Base-by-base conservation (phyloP, 2,113 vertebrate species). In the Fregata magnificens region DNA sequence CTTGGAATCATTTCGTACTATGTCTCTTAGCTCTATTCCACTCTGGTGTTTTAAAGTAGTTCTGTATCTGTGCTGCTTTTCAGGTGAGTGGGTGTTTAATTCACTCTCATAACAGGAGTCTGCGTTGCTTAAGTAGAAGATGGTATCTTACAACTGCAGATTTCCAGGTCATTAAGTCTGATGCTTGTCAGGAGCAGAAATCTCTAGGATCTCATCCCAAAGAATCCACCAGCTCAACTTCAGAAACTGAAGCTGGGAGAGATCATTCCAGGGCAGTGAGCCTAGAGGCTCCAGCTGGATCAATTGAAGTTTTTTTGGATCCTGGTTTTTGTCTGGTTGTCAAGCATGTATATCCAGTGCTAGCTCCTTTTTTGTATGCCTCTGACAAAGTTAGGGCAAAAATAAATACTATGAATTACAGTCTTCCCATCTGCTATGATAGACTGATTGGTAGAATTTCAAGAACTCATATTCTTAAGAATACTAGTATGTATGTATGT, bases 391-490 rank as follows among this genome's bases (percentile, higher is more conserved):
- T 87, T 82, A 93, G 21, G 80, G 91, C 73, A 87, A 96, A 96
- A 96, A 93, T 88, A 94, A 95, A 93, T 89, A 65, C 81, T 86
- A 59, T 55, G 70, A 87, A 82, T 87, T 96, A 55, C 77, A 90
- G 78, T 88, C 78, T 96, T 94, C 84, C 87, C 90, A 94, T 95
- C 95, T 95, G 93, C 95, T 95, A 61, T 93, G 93, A 56, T 82
- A 94, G 96, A 92, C 94, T 63, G 88, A 90, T 89, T 55, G 91
- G 82, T 93, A 93, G 86, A 36, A 70, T 95, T 91, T 95, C 82
- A 93, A 86, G 66, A 92, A 44, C 71, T 93, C 50, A 3, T 90
- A 19, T 65, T 92, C 74, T 82, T 90, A 76, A 86, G 76, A 83
- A 79, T 87, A 61, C 77, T 73, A 65, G 80, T 70, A 65, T 92